A percentile compares a stretch with the other conserved stretches of the same genome.
Evolutionary conservation across 1,140 invertebrate genomes (phyloP).

Genomic region (Bathynomus jamesi): DNA sequence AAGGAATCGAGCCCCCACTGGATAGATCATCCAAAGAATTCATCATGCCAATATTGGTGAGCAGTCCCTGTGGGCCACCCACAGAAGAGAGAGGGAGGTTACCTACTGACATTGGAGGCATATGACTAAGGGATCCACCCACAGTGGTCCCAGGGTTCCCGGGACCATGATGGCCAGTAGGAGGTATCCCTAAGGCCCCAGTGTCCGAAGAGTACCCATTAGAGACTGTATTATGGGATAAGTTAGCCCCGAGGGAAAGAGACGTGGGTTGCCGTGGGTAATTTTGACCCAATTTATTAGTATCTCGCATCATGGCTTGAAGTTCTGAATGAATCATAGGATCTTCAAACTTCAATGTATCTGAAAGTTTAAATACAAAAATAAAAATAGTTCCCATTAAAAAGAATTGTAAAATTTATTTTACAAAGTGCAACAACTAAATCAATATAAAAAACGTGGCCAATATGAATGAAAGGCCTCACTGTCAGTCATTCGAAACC

Average conservation of each 20-base stretch:
- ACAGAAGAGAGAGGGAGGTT: background rate
- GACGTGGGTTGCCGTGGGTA: background rate
- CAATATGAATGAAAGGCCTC: too few species aligned
- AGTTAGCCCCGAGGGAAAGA: background rate
- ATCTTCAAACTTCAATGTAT: background rate
- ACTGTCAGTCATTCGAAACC: too few species aligned
- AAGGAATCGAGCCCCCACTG: background rate
- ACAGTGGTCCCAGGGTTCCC: background rate
- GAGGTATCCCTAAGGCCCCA: background rate
- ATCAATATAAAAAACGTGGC: too few species aligned
- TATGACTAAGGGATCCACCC: background rate
- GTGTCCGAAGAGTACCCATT: background rate
- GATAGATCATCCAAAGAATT: background rate
- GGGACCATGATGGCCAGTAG: background rate
- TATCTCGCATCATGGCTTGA: background rate
- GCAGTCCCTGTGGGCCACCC: background rate
- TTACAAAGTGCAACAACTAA: too few species aligned
- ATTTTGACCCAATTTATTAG: background rate
- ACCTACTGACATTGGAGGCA: background rate
- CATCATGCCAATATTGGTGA: background rate
- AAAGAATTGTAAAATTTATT: too few species aligned
- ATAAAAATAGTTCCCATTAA: too few species aligned
- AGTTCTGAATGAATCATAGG: background rate
- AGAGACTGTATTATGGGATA: background rate
- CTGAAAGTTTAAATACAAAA: slow-evolving; percentile 5